Conservation (phyloP, 2,888 invertebrate genomes). For the Hirtodrosophila trivittata region DNA sequence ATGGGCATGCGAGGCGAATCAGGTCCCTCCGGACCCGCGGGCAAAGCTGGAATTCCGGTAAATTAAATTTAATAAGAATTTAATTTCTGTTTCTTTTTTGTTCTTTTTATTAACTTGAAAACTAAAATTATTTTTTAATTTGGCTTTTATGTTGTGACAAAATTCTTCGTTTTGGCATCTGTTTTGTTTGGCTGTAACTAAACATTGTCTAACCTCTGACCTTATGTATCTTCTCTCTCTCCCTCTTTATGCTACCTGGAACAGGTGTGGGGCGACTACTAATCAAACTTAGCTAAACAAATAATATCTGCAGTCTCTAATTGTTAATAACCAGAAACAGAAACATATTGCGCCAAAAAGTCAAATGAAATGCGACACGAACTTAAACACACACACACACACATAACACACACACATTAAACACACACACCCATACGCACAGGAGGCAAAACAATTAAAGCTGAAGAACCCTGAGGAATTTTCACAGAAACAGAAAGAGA, state of each 20-base stretch:
- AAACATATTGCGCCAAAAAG: too few species aligned
- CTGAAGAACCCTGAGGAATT: constrained; percentile 35
- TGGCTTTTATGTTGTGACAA: constrained; percentile 52
- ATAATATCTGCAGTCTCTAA: constrained; percentile 49
- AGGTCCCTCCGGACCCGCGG: constrained; percentile 82
- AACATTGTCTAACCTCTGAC: constrained; percentile 56
- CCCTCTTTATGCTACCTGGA: constrained; percentile 65
- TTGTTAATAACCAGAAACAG: constrained; percentile 64
- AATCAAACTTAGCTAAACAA: constrained; percentile 72
- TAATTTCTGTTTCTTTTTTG: not conserved
- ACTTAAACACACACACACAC: constrained; percentile 21
- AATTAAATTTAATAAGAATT: constrained; percentile 45
- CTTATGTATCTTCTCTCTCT: constrained; percentile 44
- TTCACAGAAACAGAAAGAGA: constrained; percentile 25
- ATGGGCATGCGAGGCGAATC: constrained; percentile 84
- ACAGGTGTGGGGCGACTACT: constrained; percentile 84
- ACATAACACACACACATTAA: constrained; percentile 15
- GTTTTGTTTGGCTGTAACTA: constrained; percentile 61
- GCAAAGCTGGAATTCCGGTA: constrained; percentile 84
- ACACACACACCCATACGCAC: constrained; percentile 15
- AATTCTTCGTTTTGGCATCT: constrained; percentile 42
- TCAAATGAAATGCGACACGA: constrained; percentile 41
- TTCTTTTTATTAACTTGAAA: constrained; percentile 13
- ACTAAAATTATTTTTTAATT: constrained; percentile 36
- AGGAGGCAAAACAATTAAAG: constrained; percentile 32